These are phyloP conservation scores for Sebastes iracundus DNA, from an alignment of 2,797 vertebrate genomes.

Conservation along the genomic window DNA sequence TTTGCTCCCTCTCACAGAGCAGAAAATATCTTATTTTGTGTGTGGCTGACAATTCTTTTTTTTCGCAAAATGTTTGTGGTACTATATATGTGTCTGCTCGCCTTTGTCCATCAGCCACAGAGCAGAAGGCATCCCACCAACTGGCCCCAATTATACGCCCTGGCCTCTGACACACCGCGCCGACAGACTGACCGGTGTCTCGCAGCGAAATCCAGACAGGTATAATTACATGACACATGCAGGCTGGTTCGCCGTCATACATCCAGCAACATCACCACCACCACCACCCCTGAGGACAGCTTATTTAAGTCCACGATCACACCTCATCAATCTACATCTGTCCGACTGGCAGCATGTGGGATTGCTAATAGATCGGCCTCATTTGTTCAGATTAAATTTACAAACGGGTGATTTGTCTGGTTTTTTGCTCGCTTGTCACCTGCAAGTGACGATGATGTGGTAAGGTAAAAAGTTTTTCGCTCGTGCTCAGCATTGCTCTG, in stretches of 20 bases:
- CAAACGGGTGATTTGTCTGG: constrained; percentile 37
- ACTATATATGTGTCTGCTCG: background rate
- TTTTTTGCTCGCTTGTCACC: constrained; percentile 11
- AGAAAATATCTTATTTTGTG: constrained; percentile 29
- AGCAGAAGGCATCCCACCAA: constrained; percentile 36
- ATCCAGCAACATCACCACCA: background rate
- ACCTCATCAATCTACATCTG: constrained; percentile 74
- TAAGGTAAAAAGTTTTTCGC: background rate
- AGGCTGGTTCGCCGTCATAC: constrained; percentile 1
- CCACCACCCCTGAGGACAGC: constrained; percentile 28
- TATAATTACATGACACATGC: constrained; percentile 31
- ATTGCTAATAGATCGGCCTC: constrained; percentile 46
- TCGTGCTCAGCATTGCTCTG: background rate
- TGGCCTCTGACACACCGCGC: constrained; percentile 36
- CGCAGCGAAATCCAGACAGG: constrained; percentile 23
- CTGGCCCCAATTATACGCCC: constrained; percentile 48
- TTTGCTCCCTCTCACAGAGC: constrained; percentile 20
- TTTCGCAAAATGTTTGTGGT: background rate
- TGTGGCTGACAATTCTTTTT: constrained; percentile 12
- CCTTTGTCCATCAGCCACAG: constrained; percentile 13
- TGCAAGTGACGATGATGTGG: constrained; percentile 1
- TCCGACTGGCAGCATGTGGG: constrained; percentile 44
- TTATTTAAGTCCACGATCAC: constrained; percentile 54
- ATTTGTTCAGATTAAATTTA: constrained; percentile 46
- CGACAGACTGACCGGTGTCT: constrained; percentile 25